Percentiles rank a stretch among this genome's conserved stretches.
These are phyloP conservation scores for Lasaia peninsularis DNA, from an alignment of 1,140 invertebrate species.

Conservation along the genomic window DNA sequence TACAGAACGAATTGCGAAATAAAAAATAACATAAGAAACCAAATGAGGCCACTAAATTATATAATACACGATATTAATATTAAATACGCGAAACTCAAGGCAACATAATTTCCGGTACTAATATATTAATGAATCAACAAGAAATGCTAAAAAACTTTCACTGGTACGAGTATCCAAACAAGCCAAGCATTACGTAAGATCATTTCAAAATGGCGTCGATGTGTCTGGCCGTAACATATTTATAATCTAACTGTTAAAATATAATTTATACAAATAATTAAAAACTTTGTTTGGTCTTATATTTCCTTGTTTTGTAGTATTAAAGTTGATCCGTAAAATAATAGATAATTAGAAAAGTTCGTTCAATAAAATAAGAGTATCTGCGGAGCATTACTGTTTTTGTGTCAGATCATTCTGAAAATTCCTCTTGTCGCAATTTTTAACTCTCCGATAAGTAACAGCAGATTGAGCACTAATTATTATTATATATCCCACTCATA, in stretches of 20 bases:
- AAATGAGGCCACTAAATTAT: not conserved
- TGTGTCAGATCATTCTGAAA: too few relatives aligned
- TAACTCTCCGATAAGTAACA: too few relatives aligned
- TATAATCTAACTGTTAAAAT: not conserved
- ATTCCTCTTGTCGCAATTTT: too few relatives aligned
- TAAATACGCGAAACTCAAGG: constrained; percentile 4
- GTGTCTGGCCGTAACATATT: not conserved
- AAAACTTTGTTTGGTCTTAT: too few relatives aligned
- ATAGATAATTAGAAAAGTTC: too few relatives aligned
- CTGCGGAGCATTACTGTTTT: too few relatives aligned
- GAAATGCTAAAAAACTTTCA: constrained; percentile 10
- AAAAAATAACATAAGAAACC: not conserved
- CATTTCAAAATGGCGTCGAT: not conserved
- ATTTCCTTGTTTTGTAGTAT: too few relatives aligned
- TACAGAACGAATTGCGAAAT: not conserved
- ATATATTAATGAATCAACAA: not conserved
- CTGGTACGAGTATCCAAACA: not conserved
- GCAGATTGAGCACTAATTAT: too few relatives aligned
- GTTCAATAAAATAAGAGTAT: too few relatives aligned
- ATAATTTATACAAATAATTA: too few relatives aligned
- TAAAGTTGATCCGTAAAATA: too few relatives aligned
- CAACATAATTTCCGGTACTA: constrained; percentile 4
- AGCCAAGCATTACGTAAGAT: not conserved
- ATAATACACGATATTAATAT: not conserved
- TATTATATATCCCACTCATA: too few relatives aligned